phyloP scores from a whole-genome alignment of 2,888 invertebrate species.

The Eilema griseolum region DNA sequence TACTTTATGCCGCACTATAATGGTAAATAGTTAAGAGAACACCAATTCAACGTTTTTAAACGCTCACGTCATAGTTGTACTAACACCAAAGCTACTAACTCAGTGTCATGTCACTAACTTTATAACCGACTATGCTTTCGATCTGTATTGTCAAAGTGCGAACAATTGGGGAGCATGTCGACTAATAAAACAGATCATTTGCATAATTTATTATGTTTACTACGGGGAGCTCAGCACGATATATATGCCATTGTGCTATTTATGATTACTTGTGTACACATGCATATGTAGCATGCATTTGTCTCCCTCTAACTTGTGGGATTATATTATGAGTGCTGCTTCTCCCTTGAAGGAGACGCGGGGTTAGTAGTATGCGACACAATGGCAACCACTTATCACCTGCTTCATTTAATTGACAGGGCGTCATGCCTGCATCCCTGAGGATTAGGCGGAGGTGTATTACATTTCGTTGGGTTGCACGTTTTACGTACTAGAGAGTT shows the following conservation, averaged over 20 bases:
- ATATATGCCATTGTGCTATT: conserved; percentile 17
- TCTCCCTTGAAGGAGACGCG: not conserved
- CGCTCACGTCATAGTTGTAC: conserved; percentile 10
- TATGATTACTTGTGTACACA: conserved; percentile 2
- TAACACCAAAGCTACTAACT: conserved; percentile 32
- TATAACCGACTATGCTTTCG: conserved; percentile 19
- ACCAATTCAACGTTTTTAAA: not conserved
- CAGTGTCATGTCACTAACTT: conserved; percentile 37
- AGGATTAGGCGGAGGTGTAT: conserved; percentile 1
- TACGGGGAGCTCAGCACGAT: conserved; percentile 19
- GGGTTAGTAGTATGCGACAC: not conserved
- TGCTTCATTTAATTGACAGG: conserved; percentile 5
- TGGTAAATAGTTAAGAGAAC: not conserved
- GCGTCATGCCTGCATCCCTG: not conserved
- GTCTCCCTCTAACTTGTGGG: not conserved
- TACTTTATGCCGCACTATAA: not conserved
- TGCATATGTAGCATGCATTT: not conserved
- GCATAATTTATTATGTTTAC: conserved; percentile 52
- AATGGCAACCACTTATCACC: conserved; percentile 1
- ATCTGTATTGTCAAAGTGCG: conserved; percentile 35
- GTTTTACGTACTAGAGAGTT: not conserved
- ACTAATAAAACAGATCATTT: conserved; percentile 52
- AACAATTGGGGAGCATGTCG: conserved; percentile 36
- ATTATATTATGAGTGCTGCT: not conserved
- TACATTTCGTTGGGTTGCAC: not conserved